Percentiles rank a stretch among this genome's conserved stretches.
Evolutionary conservation across 2,888 invertebrate species (phyloP).

Genomic region (Sphaeridia pumilis): DNA sequence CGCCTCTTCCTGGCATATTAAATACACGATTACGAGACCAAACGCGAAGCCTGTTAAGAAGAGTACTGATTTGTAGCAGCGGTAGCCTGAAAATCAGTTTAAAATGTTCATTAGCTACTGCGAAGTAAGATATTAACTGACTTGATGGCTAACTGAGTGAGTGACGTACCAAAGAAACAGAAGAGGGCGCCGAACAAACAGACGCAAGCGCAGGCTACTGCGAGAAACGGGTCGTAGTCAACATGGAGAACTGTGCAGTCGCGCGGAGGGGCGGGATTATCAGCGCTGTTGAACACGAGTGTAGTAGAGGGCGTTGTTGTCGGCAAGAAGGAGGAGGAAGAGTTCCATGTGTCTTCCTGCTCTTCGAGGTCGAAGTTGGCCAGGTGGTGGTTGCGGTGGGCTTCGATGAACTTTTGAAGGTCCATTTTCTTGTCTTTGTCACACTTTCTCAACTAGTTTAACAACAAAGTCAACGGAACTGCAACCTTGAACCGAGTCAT

Average conservation of each 20-base stretch:
- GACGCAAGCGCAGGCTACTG: constrained; percentile 57
- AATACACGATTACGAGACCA: constrained; percentile 65
- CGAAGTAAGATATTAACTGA: background rate
- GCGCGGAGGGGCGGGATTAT: constrained; percentile 6
- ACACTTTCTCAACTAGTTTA: too few relatives aligned
- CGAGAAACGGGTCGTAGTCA: constrained; percentile 54
- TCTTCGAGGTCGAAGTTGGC: too few relatives aligned
- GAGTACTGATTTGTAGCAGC: constrained; percentile 77
- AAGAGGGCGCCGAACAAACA: constrained; percentile 71
- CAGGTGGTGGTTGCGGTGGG: too few relatives aligned
- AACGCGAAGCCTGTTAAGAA: constrained; percentile 79
- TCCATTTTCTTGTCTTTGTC: too few relatives aligned
- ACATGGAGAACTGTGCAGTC: constrained; percentile 42
- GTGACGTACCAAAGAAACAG: constrained; percentile 62
- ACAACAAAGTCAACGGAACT: too few relatives aligned
- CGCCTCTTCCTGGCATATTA: constrained; percentile 68
- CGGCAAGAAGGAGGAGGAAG: too few relatives aligned
- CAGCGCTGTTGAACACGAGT: too few relatives aligned
- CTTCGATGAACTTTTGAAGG: too few relatives aligned
- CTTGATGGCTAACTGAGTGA: background rate
- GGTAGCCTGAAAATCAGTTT: constrained; percentile 55
- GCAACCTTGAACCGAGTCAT: too few relatives aligned
- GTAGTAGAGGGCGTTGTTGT: too few relatives aligned
- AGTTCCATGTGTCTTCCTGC: too few relatives aligned
- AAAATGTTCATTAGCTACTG: too few relatives aligned